A percentile compares a stretch with the other conserved stretches of the same genome.
phyloP scores from a whole-genome alignment of 2,888 invertebrate genomes.

The Spilarctia lutea region DNA sequence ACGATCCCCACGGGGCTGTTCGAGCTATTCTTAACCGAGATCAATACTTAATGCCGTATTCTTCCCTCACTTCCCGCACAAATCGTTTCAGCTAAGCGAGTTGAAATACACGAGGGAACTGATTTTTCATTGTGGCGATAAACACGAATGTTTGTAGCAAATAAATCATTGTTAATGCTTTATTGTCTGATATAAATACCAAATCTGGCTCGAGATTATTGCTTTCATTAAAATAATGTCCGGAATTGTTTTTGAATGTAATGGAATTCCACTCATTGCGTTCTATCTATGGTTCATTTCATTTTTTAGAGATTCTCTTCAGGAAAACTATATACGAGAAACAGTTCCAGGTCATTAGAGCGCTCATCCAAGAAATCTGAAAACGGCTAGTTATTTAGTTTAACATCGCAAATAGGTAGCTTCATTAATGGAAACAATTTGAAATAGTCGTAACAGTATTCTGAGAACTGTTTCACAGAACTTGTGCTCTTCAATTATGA shows the following conservation, averaged over 20 bases:
- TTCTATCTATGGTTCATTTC: no score
- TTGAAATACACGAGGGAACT: background rate
- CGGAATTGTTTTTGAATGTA: background rate
- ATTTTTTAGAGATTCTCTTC: background rate
- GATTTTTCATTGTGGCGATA: background rate
- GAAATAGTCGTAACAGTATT: no score
- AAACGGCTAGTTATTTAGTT: no score
- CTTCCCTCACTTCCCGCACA: conserved; percentile 11
- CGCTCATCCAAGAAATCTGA: no score
- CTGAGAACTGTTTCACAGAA: no score
- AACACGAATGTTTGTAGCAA: background rate
- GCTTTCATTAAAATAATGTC: background rate
- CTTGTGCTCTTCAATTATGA: no score
- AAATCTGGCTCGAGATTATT: background rate
- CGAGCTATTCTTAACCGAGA: conserved; percentile 11
- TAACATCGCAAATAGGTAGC: no score
- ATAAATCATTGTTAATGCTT: background rate
- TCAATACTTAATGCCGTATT: conserved; percentile 12
- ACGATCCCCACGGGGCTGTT: conserved; percentile 1
- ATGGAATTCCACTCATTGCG: background rate
- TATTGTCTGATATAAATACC: background rate
- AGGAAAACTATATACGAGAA: no score
- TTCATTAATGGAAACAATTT: no score
- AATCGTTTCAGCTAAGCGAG: background rate
- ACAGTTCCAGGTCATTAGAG: no score